These are phyloP conservation scores for Sericinus montela DNA, from an alignment of 2,888 invertebrate genomes.

Conservation along the genomic window DNA sequence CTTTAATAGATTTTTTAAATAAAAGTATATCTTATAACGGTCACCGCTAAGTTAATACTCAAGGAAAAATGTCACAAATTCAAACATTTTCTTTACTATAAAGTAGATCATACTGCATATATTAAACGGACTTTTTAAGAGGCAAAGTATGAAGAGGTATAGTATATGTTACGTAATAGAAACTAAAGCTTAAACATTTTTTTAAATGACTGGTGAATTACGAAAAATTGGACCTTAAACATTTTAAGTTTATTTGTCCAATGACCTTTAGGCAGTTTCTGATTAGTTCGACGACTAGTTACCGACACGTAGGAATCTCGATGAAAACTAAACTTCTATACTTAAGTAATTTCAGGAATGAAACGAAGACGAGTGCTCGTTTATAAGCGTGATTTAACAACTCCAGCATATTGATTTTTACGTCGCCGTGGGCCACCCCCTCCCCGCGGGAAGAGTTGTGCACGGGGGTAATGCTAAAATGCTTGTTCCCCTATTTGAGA, in stretches of 20 bases:
- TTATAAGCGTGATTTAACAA: constrained; percentile 87
- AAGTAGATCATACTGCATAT: no score
- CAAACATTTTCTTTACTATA: no score
- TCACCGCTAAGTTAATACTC: no score
- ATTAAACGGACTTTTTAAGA: no score
- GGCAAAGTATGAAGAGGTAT: no score
- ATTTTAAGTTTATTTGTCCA: background rate
- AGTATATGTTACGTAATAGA: no score
- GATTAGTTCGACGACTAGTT: constrained; percentile 2
- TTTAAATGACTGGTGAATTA: no score
- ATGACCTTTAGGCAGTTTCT: constrained; percentile 3
- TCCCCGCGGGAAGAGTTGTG: constrained; percentile 78
- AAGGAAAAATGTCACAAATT: no score
- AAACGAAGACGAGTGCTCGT: constrained; percentile 80
- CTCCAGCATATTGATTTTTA: constrained; percentile 84
- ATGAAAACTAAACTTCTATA: constrained; percentile 49
- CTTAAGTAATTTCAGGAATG: constrained; percentile 72
- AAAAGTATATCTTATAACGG: no score
- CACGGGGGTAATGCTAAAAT: constrained; percentile 80
- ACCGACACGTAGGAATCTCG: constrained; percentile 26
- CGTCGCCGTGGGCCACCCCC: constrained; percentile 78
- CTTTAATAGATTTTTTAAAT: no score
- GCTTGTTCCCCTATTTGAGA: constrained; percentile 80
- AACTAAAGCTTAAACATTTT: no score
- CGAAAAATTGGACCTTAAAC: no score